Base-by-base conservation (phyloP, 2,113 vertebrate species). In the Oncorhynchus keta region DNA sequence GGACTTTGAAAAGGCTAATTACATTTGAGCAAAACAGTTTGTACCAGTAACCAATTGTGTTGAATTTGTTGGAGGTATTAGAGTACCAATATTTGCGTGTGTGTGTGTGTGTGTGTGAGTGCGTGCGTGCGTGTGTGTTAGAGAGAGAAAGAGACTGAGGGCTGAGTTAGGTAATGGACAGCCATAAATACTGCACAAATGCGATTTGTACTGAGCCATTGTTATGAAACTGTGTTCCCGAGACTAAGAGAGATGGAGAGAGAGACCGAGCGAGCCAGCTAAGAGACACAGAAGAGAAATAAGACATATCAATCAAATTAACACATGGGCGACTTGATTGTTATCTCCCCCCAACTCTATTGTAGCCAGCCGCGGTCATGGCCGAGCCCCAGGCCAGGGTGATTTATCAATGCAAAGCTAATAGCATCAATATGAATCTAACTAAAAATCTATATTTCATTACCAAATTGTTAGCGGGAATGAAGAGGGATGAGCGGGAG, bases 361-460 rank as follows among this genome's bases (percentile, higher is more conserved):
- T 57, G 51, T 62, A 22, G 22, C 89, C 16, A 55, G 51, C 16
- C 51, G 84, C 88, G 86, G 86, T 87, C 86, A 86, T 87, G 85
- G 45, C 87, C 88, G 83, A 84, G 85, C 80, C 86, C 79, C 78
- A 79, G 76, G 80, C 73, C 79, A 81, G 82, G 76, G 93, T 98
- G 97, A 99, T 99, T 98, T 97, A 97, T 99, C 97, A 97, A 98
- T 97, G 96, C 97, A 97, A 99, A 99, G 97, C 96, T 99, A 99
- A 99, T 99, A 97, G 96, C 97, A 98, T 98, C 97, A 98, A 99
- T 99, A 98, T 98, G 97, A 98, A 99, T 99, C 97, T 97, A 99
- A 99, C 97, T 97, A 97, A 99, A 99, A 98, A 99, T 99, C 97
- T 97, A 99, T 99, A 98, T 98, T 99, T 99, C 97, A 99, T 99